Percentiles rank a stretch among this genome's conserved stretches.
Conservation (phyloP, 2,797 vertebrate genomes). For the Fundulus diaphanus region DNA sequence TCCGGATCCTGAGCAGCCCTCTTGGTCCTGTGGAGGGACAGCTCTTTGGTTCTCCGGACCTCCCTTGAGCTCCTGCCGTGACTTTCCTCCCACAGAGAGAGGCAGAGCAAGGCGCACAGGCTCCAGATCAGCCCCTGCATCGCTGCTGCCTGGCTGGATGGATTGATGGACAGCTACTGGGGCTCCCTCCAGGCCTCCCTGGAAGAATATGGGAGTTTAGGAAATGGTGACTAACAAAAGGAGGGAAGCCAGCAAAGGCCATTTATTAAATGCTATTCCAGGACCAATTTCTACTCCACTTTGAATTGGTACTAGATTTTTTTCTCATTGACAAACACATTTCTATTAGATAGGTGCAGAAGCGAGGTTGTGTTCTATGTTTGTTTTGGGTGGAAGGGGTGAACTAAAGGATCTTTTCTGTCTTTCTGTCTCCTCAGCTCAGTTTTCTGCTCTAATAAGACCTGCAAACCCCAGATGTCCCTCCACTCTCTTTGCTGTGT, state of each 20-base stretch:
- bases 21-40: constrained; percentile 63
- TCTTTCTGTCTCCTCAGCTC: constrained; percentile 52
- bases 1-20: constrained; percentile 74
- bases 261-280: constrained; percentile 30
- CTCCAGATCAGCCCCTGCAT: constrained; percentile 88
- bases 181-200: constrained; percentile 57
- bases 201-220: constrained; percentile 35
- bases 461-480: background rate
- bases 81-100: constrained; percentile 77
- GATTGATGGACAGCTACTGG: constrained; percentile 55
- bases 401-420: constrained; percentile 40
- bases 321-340: background rate
- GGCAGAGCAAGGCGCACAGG: constrained; percentile 82
- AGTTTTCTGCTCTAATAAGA: constrained; percentile 27
- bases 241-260: constrained; percentile 17
- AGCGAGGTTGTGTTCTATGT: constrained; percentile 26
- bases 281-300: background rate
- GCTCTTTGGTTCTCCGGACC: constrained; percentile 67
- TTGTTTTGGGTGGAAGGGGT: constrained; percentile 41
- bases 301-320: constrained; percentile 16
- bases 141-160: constrained; percentile 57
- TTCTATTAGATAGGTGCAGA: constrained; percentile 16
- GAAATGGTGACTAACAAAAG: constrained; percentile 30
- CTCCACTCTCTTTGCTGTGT: background rate
- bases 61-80: constrained; percentile 79